Conservation (phyloP, 2,797 vertebrate species). For the Mus minutoides region DNA sequence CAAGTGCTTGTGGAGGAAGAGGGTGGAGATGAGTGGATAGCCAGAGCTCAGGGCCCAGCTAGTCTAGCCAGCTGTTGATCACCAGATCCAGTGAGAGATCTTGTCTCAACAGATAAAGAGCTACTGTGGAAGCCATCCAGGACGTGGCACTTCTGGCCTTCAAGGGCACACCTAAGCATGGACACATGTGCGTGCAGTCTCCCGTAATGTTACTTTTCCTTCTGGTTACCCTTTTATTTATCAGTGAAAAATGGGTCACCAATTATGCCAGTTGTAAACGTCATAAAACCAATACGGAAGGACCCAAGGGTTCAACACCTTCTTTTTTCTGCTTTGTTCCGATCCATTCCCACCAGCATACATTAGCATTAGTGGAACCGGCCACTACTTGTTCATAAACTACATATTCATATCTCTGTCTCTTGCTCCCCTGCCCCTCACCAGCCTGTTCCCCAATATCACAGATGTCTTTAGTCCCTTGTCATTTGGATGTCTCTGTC, state of each 20-base stretch:
- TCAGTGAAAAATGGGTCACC: background rate
- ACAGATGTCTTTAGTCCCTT: background rate
- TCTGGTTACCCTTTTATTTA: background rate
- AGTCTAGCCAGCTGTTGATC: background rate
- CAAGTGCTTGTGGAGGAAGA: background rate
- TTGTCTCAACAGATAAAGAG: background rate
- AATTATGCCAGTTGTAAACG: background rate
- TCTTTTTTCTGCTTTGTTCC: background rate
- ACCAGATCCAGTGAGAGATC: no score
- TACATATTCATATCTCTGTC: background rate
- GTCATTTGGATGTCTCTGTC: background rate
- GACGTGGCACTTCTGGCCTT: background rate
- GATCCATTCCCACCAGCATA: background rate
- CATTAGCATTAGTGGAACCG: background rate
- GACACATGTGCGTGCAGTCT: no score
- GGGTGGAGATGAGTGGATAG: background rate
- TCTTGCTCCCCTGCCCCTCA: background rate
- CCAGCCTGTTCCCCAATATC: background rate
- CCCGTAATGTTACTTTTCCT: background rate
- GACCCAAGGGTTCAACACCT: background rate
- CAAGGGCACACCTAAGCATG: background rate
- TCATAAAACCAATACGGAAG: background rate
- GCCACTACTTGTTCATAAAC: background rate
- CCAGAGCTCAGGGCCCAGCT: background rate
- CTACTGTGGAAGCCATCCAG: background rate